Evolutionary conservation across 2,888 invertebrate genomes (phyloP).

Genomic region (Himalopsyche japonica): DNA sequence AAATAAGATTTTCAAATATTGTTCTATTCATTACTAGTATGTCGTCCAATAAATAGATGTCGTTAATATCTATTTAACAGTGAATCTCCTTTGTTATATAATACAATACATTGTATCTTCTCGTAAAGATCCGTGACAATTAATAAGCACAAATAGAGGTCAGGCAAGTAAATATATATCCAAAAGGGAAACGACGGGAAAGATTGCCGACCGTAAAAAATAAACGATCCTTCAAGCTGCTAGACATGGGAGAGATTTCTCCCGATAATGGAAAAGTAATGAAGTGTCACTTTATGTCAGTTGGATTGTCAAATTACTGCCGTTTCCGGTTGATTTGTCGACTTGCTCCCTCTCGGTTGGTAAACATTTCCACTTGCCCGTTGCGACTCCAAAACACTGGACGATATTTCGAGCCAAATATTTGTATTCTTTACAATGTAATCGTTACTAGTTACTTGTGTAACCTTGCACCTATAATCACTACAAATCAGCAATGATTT

Average conservation of each 20-base stretch:
- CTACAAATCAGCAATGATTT: too few relatives aligned
- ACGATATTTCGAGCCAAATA: too few relatives aligned
- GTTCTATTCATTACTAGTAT: too few relatives aligned
- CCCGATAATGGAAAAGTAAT: constrained; percentile 30
- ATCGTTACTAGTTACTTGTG: too few relatives aligned
- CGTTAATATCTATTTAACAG: too few relatives aligned
- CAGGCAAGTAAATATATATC: background rate
- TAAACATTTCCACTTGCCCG: background rate
- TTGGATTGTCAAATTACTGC: constrained; percentile 30
- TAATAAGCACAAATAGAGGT: background rate
- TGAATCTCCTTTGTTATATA: too few relatives aligned
- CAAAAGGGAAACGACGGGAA: background rate
- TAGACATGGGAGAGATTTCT: background rate
- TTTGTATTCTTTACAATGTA: too few relatives aligned
- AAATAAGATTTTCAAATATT: too few relatives aligned
- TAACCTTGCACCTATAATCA: too few relatives aligned
- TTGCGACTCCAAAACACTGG: too few relatives aligned
- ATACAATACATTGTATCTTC: too few relatives aligned
- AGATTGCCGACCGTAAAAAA: background rate
- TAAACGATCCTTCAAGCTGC: background rate
- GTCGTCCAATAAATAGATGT: too few relatives aligned
- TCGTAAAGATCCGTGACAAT: background rate
- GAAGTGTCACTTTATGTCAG: constrained; percentile 33
- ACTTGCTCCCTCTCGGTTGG: constrained; percentile 17
- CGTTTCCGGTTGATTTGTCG: constrained; percentile 35